These are phyloP conservation scores for Eurois occulta DNA, from an alignment of 2,888 invertebrate species.

Conservation along the genomic window DNA sequence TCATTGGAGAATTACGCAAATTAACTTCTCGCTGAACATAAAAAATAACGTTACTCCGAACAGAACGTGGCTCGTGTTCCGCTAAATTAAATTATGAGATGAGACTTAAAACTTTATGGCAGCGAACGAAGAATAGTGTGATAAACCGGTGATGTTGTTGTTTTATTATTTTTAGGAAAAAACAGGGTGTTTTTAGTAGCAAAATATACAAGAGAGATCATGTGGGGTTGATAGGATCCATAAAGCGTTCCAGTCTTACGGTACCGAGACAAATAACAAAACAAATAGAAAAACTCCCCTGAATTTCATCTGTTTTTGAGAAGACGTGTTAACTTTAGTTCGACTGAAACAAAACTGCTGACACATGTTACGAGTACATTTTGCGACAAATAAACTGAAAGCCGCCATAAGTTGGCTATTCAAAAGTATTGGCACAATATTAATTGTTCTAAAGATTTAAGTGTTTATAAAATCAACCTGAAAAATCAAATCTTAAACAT, in stretches of 20 bases:
- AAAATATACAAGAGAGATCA: neutral
- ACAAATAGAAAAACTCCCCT: neutral
- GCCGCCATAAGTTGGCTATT: neutral
- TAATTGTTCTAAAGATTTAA: neutral
- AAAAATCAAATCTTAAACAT: no score
- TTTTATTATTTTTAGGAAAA: neutral
- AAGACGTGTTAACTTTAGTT: neutral
- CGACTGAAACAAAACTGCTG: neutral
- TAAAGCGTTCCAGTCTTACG: neutral
- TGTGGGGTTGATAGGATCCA: neutral
- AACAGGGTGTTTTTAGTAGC: neutral
- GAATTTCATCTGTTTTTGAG: neutral
- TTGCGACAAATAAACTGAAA: neutral
- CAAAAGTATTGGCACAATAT: neutral
- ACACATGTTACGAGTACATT: no score
- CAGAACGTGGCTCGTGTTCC: constrained; percentile 54
- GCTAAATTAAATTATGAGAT: constrained; percentile 63
- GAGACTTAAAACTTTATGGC: constrained; percentile 43
- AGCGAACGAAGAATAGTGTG: constrained; percentile 38
- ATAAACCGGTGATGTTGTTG: neutral
- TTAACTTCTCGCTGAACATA: constrained; percentile 62
- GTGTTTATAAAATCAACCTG: no score
- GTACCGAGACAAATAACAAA: neutral
- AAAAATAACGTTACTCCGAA: constrained; percentile 63
- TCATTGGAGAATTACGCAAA: constrained; percentile 66